Conservation (phyloP, 2,888 invertebrate genomes). For the Andrena fulva region DNA sequence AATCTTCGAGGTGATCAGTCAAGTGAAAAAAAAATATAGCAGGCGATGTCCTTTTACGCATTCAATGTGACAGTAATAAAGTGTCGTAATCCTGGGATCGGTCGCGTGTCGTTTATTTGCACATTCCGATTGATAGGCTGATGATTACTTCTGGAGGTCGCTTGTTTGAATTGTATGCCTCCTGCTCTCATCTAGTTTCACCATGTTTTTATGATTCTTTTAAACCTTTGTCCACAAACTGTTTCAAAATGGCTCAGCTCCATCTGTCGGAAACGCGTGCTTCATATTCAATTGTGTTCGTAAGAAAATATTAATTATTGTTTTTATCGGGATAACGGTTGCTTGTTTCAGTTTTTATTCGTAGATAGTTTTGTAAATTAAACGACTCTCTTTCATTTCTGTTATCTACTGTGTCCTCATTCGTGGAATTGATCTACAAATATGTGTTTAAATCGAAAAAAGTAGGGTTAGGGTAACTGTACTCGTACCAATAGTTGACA, state of each 20-base stretch:
- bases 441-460: background rate
- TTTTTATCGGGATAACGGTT: no score
- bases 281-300: no score
- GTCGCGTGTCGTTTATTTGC: background rate
- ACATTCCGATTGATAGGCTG: background rate
- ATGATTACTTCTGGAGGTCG: background rate
- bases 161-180: background rate
- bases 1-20: constrained; percentile 46
- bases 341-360: no score
- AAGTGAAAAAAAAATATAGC: constrained; percentile 39
- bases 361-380: no score
- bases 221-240: background rate
- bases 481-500: no score
- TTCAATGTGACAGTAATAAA: constrained; percentile 15
- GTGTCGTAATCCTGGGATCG: background rate
- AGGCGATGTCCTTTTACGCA: constrained; percentile 37
- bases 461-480: background rate
- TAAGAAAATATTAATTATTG: no score
- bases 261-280: no score
- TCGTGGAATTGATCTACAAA: background rate
- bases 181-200: background rate
- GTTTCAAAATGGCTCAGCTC: background rate
- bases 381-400: no score
- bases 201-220: background rate
- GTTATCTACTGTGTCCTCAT: no score